Conservation (phyloP, 2,797 vertebrate species). For the Megalops cyprinoides region DNA sequence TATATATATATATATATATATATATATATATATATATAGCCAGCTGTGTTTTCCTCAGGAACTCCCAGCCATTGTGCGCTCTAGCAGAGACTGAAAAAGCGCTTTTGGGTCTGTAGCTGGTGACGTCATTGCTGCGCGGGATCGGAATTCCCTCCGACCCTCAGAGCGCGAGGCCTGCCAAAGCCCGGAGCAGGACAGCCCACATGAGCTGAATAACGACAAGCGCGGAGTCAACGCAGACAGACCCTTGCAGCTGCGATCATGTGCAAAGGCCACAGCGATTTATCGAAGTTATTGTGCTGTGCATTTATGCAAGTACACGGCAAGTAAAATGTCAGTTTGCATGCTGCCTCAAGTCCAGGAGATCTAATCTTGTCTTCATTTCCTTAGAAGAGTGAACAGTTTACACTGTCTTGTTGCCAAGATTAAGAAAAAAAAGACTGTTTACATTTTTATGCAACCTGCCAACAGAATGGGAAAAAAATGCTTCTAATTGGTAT, state of each 20-base stretch:
- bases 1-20: no score
- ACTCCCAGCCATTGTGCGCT: constrained; percentile 1
- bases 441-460: neutral
- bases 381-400: neutral
- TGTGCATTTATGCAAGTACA: no score
- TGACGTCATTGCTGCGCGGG: constrained; percentile 1
- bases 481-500: no score
- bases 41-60: neutral
- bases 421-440: neutral
- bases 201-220: constrained; percentile 7
- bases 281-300: no score
- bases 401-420: neutral
- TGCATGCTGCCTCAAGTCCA: neutral
- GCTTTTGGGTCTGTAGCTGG: neutral
- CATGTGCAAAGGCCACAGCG: neutral
- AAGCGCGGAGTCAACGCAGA: neutral
- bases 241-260: neutral
- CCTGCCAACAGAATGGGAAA: neutral
- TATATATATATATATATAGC: no score
- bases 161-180: neutral
- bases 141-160: constrained; percentile 23
- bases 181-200: neutral
- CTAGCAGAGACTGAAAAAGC: neutral
- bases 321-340: no score
- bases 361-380: neutral